Evolutionary conservation across 2,797 vertebrate genomes (phyloP).

Genomic region (Danio choprae): DNA sequence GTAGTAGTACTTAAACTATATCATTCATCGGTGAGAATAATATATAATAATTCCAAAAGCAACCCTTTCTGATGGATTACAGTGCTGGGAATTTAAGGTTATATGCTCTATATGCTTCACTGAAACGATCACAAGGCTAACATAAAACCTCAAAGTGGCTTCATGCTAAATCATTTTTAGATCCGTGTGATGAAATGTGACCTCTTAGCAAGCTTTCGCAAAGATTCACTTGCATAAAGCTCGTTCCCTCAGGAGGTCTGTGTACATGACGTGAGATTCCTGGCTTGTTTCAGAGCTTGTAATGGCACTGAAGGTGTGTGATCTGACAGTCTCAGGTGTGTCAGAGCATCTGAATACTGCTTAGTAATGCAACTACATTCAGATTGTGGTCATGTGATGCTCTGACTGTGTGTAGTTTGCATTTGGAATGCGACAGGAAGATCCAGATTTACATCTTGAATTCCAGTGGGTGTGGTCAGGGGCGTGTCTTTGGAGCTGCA

Average conservation of each 20-base stretch:
- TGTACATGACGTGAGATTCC: background rate
- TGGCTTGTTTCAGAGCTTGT: background rate
- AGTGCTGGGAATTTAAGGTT: background rate
- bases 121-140: background rate
- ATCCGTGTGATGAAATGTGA: too few relatives aligned
- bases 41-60: background rate
- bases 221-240: background rate
- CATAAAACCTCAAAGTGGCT: too few relatives aligned
- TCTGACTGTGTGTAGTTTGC: background rate
- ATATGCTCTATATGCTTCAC: background rate
- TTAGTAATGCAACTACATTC: background rate
- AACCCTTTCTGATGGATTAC: background rate
- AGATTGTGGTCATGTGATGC: background rate
- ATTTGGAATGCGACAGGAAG: background rate
- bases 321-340: background rate
- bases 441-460: slow-evolving; percentile 1
- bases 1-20: too few relatives aligned
- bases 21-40: background rate
- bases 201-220: too few relatives aligned
- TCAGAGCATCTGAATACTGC: slow-evolving; percentile 3
- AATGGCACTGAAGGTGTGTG: background rate
- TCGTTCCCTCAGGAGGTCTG: too few relatives aligned
- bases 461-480: background rate
- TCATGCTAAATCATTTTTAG: too few relatives aligned
- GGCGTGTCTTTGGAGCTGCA: slow-evolving; percentile 68